Conservation (phyloP, 2,888 invertebrate genomes). For the Polydesmus complanatus region DNA sequence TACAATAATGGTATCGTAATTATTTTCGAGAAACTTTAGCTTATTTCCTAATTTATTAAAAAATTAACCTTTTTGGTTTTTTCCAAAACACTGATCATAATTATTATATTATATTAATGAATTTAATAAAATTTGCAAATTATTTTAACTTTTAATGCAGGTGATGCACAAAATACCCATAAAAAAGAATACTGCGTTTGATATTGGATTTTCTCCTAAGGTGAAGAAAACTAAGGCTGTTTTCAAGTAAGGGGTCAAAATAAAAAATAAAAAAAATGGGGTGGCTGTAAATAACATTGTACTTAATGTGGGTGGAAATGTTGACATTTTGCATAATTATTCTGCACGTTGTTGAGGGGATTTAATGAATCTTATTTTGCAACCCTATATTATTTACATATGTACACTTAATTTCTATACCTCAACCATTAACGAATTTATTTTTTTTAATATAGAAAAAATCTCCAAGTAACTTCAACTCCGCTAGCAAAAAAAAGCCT, state of each 20-base stretch:
- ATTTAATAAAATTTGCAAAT: too few species aligned
- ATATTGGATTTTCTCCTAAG: constrained; percentile 14
- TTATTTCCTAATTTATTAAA: too few species aligned
- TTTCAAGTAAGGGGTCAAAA: background rate
- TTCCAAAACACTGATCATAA: too few species aligned
- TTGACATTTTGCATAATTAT: background rate
- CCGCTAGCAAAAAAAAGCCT: background rate
- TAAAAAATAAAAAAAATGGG: background rate
- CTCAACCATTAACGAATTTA: background rate
- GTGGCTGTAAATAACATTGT: background rate
- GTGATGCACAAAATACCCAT: background rate
- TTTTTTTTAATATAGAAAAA: background rate
- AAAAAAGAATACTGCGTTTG: constrained; percentile 3
- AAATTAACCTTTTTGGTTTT: too few species aligned
- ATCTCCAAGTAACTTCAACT: background rate
- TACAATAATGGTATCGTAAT: too few species aligned
- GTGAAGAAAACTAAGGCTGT: constrained; percentile 14
- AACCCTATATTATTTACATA: background rate
- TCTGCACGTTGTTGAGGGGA: background rate
- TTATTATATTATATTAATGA: too few species aligned
- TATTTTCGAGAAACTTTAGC: too few species aligned
- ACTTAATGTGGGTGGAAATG: background rate
- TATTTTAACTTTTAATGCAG: too few species aligned
- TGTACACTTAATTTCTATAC: background rate
- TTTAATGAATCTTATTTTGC: background rate